Evolutionary conservation across 2,888 invertebrate species (phyloP), one percentile per base, ranked within the genome.

Genomic region (Calliphora vomitoria): DNA sequence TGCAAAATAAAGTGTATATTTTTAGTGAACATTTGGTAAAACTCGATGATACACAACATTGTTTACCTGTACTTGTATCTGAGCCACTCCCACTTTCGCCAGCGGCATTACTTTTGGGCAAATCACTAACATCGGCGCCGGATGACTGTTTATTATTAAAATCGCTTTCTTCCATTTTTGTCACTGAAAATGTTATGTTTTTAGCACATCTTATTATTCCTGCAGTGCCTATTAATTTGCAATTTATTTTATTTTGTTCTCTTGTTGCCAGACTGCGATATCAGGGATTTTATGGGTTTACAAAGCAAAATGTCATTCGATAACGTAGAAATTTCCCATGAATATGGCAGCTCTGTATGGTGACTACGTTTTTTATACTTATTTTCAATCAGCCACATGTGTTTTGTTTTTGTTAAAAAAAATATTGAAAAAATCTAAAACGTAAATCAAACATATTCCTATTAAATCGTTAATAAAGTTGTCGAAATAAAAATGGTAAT

Each of bases 111-210:
- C n/a, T 18, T 20, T 75, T 62, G 1, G 18, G 15, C 13, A 41
- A 18, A 1, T 62, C 50, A 60, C 31, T 10, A 25, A 1, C 50
- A 8, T 62, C 35, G 4, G 50, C 11, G 58, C n/a, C 78, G 47
- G 41, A 4, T 64, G 44, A 0, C n/a, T 8, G 35, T 38, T 44
- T 69, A 44, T 10, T 88, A 55, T 71, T 69, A 41, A 38, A 35
- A 66, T 82, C 79, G 10, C n/a, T 78, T 79, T 80, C 82, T 80
- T 88, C 88, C 88, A 88, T 88, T 68, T 82, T 50, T 68, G 4
- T 53, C 18, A 10, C 20, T 6, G 20, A n/a, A 62, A 44, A 62
- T 25, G 38, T 25, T 47, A 58, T 55, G n/a, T 35, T 72, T 11
- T 78, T 78, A 64, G n/a, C 64, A 83, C 53, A 72, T 71, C 53